These are phyloP conservation scores for Eunapius fragilis DNA, from an alignment of 37 sponge, comb jelly and placozoan species.

Conservation along the genomic window DNA sequence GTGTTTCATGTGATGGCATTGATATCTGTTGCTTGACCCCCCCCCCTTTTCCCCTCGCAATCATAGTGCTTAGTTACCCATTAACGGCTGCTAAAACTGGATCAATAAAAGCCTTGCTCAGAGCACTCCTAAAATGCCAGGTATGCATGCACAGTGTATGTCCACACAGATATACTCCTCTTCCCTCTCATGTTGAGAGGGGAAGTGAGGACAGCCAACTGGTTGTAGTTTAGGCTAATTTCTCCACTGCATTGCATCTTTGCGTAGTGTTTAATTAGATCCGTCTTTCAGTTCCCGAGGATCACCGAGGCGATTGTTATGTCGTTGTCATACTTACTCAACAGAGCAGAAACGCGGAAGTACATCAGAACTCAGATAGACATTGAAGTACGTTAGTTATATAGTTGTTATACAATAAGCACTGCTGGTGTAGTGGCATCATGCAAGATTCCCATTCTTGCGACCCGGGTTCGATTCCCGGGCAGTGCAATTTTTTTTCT, in stretches of 20 bases:
- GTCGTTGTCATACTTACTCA: constrained; percentile 57
- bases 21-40: too few species aligned
- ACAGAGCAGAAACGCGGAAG: constrained; percentile 48
- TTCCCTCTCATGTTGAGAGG: neutral
- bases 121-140: constrained; percentile 60
- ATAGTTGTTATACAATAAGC: constrained; percentile 22
- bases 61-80: constrained; percentile 46
- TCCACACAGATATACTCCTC: too few species aligned
- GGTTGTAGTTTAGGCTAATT: neutral
- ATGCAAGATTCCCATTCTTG: constrained; percentile 99
- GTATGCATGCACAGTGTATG: constrained; percentile 10
- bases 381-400: constrained; percentile 44
- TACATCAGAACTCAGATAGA: constrained; percentile 66
- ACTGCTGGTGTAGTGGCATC: constrained; percentile 99
- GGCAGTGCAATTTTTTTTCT: constrained; percentile 81
- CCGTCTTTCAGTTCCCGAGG: constrained; percentile 1
- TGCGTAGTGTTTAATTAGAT: constrained; percentile 7
- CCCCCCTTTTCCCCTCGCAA: too few species aligned
- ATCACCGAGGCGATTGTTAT: constrained; percentile 62
- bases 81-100: constrained; percentile 28
- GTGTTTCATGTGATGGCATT: too few species aligned
- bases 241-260: too few species aligned
- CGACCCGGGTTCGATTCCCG: constrained; percentile 99
- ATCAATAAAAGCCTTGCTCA: constrained; percentile 41
- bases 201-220: too few species aligned